Percentiles rank a stretch among this genome's conserved stretches.
phyloP scores from a whole-genome alignment of 2,888 invertebrate genomes.

The Chorisops tibialis region DNA sequence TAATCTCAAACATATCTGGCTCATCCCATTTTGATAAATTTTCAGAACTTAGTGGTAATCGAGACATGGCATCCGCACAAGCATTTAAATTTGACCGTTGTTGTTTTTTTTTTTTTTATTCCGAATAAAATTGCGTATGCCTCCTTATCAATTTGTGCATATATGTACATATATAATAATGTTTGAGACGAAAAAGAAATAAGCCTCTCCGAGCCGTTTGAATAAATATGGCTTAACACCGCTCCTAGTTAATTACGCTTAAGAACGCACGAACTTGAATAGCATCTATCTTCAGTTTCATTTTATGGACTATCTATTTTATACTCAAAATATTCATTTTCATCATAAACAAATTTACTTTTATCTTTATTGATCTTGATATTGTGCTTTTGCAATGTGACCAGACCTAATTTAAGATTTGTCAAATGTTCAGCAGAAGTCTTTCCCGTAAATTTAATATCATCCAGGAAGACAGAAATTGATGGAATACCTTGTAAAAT shows the following conservation, averaged over 20 bases:
- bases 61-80: slow-evolving; percentile 29
- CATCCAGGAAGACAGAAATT: too few species aligned
- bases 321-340: too few species aligned
- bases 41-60: slow-evolving; percentile 6
- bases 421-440: neutral
- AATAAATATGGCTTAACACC: slow-evolving; percentile 41
- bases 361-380: too few species aligned
- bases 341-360: too few species aligned
- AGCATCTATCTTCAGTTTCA: too few species aligned
- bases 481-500: too few species aligned
- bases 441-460: neutral
- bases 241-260: slow-evolving; percentile 38
- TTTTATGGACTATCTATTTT: too few species aligned
- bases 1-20: slow-evolving; percentile 28
- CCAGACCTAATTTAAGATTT: too few species aligned
- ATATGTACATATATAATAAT: slow-evolving; percentile 37
- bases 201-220: slow-evolving; percentile 42
- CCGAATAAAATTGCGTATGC: slow-evolving; percentile 45
- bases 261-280: too few species aligned
- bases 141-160: slow-evolving; percentile 39
- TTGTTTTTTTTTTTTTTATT: too few species aligned
- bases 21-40: slow-evolving; percentile 16
- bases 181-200: slow-evolving; percentile 43
- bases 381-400: too few species aligned
- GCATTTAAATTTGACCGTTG: too few species aligned